Conservation (phyloP, 30 jellyfish, hydroid and myxozoan genomes). For the Cassiopea xamachana region DNA sequence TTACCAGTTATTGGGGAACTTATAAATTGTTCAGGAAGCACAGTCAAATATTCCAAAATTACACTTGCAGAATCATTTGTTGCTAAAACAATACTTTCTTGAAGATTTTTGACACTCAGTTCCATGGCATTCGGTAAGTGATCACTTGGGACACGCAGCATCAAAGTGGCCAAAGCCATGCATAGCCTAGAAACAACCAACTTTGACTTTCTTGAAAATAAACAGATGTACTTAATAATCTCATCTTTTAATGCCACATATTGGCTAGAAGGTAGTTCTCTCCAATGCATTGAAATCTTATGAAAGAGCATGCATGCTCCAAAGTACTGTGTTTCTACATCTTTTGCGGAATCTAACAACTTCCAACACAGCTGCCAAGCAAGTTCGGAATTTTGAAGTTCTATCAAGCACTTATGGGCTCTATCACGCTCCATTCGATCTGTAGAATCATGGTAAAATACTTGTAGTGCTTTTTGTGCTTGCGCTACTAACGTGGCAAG, state of each 20-base stretch:
- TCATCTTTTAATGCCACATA: conserved; percentile 57
- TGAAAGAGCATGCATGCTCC: conserved; percentile 84
- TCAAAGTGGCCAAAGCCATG: conserved; percentile 56
- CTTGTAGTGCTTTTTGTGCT: conserved; percentile 72
- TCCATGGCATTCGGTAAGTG: conserved; percentile 47
- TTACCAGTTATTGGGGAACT: conserved; percentile 50
- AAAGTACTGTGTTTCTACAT: conserved; percentile 83
- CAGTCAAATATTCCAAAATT: conserved; percentile 56
- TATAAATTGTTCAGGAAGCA: conserved; percentile 72
- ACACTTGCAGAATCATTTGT: conserved; percentile 21
- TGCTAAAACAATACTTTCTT: not conserved
- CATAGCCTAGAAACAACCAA: conserved; percentile 76
- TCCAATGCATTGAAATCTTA: conserved; percentile 64
- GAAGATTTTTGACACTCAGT: conserved; percentile 26
- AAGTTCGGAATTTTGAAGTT: conserved; percentile 67
- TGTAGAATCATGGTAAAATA: conserved; percentile 63
- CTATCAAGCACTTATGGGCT: conserved; percentile 86
- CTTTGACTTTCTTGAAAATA: conserved; percentile 50
- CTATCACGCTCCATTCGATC: conserved; percentile 55
- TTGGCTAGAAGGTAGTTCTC: conserved; percentile 69
- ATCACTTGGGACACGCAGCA: conserved; percentile 58
- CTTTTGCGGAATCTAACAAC: conserved; percentile 50
- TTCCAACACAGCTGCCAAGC: conserved; percentile 90
- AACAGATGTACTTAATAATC: conserved; percentile 28
- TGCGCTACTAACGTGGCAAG: conserved; percentile 4